A percentile compares a stretch with the other conserved stretches of the same genome.
Evolutionary conservation across 2,888 invertebrate species (phyloP).

Genomic region (Tenthredo notha): DNA sequence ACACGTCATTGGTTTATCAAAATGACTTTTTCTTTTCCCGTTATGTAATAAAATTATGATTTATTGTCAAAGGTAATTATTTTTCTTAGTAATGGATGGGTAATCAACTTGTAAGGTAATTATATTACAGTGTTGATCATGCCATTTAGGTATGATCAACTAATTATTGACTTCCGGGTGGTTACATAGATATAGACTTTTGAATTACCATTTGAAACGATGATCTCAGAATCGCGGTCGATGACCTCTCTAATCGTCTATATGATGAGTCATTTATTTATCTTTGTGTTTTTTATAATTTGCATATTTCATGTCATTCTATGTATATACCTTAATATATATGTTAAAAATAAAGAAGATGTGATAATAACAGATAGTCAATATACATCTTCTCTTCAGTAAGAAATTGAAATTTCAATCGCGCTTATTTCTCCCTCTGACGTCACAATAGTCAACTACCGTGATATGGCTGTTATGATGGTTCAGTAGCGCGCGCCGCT

Average conservation of each 20-base stretch:
- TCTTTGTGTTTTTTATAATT: neutral
- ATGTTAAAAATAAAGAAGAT: neutral
- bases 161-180: neutral
- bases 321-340: neutral
- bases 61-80: neutral
- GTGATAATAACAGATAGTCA: neutral
- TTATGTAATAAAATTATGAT: neutral
- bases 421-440: neutral
- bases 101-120: neutral
- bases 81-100: neutral
- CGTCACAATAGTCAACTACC: neutral
- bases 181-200: neutral
- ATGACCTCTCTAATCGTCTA: neutral
- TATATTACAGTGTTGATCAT: neutral
- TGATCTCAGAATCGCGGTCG: conserved; percentile 6
- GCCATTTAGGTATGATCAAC: neutral
- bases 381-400: neutral
- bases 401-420: neutral
- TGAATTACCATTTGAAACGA: neutral
- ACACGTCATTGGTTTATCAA: conserved; percentile 15
- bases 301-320: neutral
- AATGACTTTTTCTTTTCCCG: neutral
- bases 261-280: conserved; percentile 6
- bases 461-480: neutral
- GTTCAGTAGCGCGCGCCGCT: neutral